Base-by-base conservation (phyloP, 2,113 vertebrate species). In the Otocyon megalotis region DNA sequence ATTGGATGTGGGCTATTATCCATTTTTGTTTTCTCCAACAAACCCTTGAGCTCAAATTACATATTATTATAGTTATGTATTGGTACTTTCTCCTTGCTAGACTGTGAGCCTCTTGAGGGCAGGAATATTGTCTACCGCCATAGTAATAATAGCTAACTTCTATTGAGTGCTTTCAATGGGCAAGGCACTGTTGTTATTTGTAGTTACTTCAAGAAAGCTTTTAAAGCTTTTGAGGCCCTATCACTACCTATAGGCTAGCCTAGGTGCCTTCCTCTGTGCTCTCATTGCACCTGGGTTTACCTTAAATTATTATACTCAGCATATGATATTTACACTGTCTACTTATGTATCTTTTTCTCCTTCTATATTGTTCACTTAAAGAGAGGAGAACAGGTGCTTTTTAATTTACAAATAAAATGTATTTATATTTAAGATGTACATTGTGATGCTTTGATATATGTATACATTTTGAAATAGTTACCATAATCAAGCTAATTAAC, bases 131-230 rank as follows among this genome's bases (percentile, higher is more conserved):
- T 84, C 54, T 92, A 88, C 54, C 83, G 7, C 30, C 56, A 89
- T 65, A 85, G 63, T 89, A 69, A 72, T 60, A 85, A 83, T 76
- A 89, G 22, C 28, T 85, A 93, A 82, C 20, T 93, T 94, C 77
- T 84, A 48, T 0, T 58, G 65, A 71, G 28, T 81, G 32, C 3
- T 88, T 94, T 97, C 82, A 96, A 15, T 91, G 32, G n/a, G 37
- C 5, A 67, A 79, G 22, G 24, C 37, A 77, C 37, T 83, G 30
- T 83, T 89, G 17, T 91, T 94, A 85, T 54, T 3, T 86, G 26
- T 94, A 74, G 48, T 74, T 69, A 82, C 60, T 96, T 62, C 67
- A 90, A 79, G 74, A 89, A 93, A 97, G 89, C 56, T 92, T 90
- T 56, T 71, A 89, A 93, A 96, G 89, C 56, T 92, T 90, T 56